These are phyloP conservation scores for Copidosoma floridanum DNA, from an alignment of 1,140 invertebrate species.

Conservation along the genomic window DNA sequence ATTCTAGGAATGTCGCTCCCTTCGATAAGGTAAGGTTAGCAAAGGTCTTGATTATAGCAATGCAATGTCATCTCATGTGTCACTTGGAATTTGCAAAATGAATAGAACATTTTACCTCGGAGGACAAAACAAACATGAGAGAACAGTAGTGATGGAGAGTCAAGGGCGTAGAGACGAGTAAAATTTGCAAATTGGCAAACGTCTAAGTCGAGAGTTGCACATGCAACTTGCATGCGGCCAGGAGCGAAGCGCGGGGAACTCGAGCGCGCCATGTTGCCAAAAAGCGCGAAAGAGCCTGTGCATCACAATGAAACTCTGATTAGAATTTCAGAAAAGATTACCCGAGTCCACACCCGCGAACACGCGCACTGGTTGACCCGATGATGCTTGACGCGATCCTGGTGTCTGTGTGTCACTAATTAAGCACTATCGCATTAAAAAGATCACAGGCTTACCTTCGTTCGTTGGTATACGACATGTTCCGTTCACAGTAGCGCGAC, in stretches of 20 bases:
- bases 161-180: background rate
- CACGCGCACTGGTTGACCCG: background rate
- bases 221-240: background rate
- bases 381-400: no score
- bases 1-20: no score
- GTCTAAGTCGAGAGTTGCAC: background rate
- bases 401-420: background rate
- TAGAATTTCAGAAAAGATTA: background rate
- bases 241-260: conserved; percentile 23
- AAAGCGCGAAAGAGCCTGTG: conserved; percentile 26
- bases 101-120: no score
- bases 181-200: no score
- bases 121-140: no score
- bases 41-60: no score
- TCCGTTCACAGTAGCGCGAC: conserved; percentile 68
- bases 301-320: background rate
- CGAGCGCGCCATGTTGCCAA: conserved; percentile 72
- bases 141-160: background rate
- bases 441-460: conserved; percentile 65
- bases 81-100: no score
- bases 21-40: no score
- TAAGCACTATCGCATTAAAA: background rate
- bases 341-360: background rate
- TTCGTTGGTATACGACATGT: conserved; percentile 74
- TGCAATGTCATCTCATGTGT: no score